A percentile compares a stretch with the other conserved stretches of the same genome.
phyloP scores from a whole-genome alignment of 2,113 vertebrate genomes.

The Alosa alosa region DNA sequence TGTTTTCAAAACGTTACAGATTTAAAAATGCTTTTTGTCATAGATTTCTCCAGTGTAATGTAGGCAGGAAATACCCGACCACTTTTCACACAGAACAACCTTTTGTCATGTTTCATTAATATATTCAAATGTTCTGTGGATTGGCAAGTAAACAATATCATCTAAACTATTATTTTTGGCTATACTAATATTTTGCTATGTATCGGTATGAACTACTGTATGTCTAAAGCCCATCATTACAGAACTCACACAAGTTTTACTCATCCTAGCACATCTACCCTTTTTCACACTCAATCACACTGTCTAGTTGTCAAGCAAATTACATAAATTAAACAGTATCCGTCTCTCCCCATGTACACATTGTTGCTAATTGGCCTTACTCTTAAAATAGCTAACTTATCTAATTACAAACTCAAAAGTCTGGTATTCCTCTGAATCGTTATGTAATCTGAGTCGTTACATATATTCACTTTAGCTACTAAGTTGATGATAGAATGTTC shows the following conservation, averaged over 20 bases:
- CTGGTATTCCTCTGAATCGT: too few species aligned
- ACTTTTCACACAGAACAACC: neutral
- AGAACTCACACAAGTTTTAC: neutral
- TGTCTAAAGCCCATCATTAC: neutral
- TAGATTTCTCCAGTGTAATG: neutral
- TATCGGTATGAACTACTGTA: neutral
- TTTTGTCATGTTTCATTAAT: neutral
- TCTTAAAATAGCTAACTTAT: too few species aligned
- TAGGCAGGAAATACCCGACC: neutral
- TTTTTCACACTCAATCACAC: neutral
- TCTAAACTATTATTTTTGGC: neutral
- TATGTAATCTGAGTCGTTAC: too few species aligned
- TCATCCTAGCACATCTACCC: neutral
- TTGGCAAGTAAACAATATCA: neutral
- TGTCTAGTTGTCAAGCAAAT: neutral
- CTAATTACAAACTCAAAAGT: too few species aligned
- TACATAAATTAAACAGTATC: neutral
- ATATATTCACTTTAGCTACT: too few species aligned
- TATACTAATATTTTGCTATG: neutral
- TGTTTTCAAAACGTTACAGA: neutral
- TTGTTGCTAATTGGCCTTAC: too few species aligned
- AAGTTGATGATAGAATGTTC: too few species aligned
- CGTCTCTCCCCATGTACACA: neutral
- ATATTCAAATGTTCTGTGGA: neutral
- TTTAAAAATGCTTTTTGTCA: slow-evolving; percentile 5